Base-by-base conservation (phyloP, 2,797 vertebrate genomes). In the Echiichthys vipera region DNA sequence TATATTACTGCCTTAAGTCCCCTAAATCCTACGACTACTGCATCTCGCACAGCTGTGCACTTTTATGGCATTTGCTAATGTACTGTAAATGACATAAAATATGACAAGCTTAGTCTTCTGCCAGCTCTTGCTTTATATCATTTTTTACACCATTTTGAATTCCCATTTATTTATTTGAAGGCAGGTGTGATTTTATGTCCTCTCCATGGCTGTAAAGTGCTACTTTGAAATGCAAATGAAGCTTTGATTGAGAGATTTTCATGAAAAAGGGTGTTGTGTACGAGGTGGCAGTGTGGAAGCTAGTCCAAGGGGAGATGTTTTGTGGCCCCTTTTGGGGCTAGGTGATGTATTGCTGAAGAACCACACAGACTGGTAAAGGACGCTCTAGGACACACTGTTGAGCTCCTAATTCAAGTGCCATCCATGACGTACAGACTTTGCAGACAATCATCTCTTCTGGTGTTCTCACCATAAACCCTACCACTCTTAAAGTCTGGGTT, bases 141-240 rank as follows among this genome's bases (percentile, higher is more conserved):
- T 90, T 88, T 89, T 92, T 90, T 86, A 90, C 78, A 84, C 75
- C 87, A 77, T 90, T 93, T 93, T 88, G 82, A 89, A 89, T 84
- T 84, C 69, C 76, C 77, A 91, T 93, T 93, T 92, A 94, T 93
- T 93, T 94, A 93, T 95, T 90, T 91, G 85, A 91, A 91, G 89
- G 90, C 94, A 94, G 94, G 94, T 95, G 94, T 81, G 87, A 91
- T 93, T 95, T 94, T 93, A 94, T 93, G 88, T 91, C 84, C 88
- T 86, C 79, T 65, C 85, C 78, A 76, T 89, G 89, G 91, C 84
- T 89, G 88, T 88, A 90, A 91, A 94, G 91, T 90, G 81, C 84
- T 88, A 89, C 91, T 95, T 95, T 95, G 88, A 94, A 94, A 95
- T 94, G 92, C 92, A 94, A 94, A 94, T 95, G 71, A 84, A 78